Evolutionary conservation across 2,888 invertebrate genomes (phyloP), one percentile per base, ranked within the genome.

Genomic region (Perizoma affinitatum): DNA sequence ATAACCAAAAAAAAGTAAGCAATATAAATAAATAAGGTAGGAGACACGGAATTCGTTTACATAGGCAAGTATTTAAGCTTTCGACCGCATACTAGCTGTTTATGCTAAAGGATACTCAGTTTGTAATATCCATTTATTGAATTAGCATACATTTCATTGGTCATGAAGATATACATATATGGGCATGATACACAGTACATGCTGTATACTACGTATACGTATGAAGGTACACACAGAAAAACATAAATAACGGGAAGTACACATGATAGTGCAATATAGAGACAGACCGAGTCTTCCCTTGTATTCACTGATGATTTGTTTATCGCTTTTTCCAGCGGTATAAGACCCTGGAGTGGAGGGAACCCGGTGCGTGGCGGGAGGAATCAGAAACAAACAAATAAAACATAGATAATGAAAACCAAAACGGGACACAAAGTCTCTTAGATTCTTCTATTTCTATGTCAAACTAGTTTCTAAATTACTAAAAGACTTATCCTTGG

Each of bases 271-370:
- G 84, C 82, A 81, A 49, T 41, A 54, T 78, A 80, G 86, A 87
- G 88, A 89, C 90, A 89, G 89, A 90, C 91, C 91, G 88, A 88
- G 84, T 88, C 87, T 85, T 88, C 87, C 86, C 87, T 86, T 84
- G 87, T 78, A 82, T 86, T 87, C 84, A 86, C 84, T 84, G 91
- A 89, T 74, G 90, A 80, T 90, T 90, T 88, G 90, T 90, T 91
- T 83, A 90, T 91, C 83, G 90, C 90, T 89, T 89, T 87, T 79
- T 90, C 89, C 90, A 90, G 83, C 83, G 90, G 83, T 84, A 90
- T 90, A 82, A 90, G 90, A 88, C 90, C 91, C 91, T 91, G 88
- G 82, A 71, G 81, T 79, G 79, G 82, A 76, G 72, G 78, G 69
- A 83, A 84, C 80, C 85, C 84, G 86, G 83, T 82, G 87, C 82